Conservation (phyloP, 1,140 invertebrate species). For the Scaptomyza graminum region DNA sequence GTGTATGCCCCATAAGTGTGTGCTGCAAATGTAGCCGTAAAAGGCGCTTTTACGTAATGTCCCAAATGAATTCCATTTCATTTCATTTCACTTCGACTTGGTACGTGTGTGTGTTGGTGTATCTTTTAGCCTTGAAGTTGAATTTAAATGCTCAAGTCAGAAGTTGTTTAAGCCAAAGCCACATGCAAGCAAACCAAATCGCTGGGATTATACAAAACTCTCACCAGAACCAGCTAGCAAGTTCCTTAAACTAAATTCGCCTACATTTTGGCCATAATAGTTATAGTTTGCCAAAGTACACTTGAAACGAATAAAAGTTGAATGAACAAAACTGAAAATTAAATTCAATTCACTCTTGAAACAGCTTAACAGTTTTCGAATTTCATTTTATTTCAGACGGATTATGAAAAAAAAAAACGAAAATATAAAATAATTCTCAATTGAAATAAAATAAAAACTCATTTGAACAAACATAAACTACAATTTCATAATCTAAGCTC, state of each 20-base stretch:
- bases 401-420: background rate
- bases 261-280: background rate
- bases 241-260: constrained; percentile 22
- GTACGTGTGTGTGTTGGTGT: constrained; percentile 38
- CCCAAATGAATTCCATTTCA: constrained; percentile 67
- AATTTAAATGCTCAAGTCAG: constrained; percentile 58
- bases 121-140: constrained; percentile 58
- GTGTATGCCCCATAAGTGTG: too few relatives aligned
- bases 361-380: too few relatives aligned
- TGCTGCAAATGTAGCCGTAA: constrained; percentile 67
- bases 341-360: background rate
- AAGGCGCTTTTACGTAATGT: constrained; percentile 78
- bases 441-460: background rate
- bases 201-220: constrained; percentile 40
- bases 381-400: background rate
- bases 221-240: background rate
- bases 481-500: background rate
- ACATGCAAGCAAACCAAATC: constrained; percentile 30
- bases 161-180: constrained; percentile 48
- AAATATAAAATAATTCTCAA: too few relatives aligned
- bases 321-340: background rate
- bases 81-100: constrained; percentile 39
- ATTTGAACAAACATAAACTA: background rate
- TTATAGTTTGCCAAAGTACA: background rate
- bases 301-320: background rate